Evolutionary conservation across 2,797 vertebrate species (phyloP), one percentile per base, ranked within the genome.

Genomic region (Pyrocephalus nanus): DNA sequence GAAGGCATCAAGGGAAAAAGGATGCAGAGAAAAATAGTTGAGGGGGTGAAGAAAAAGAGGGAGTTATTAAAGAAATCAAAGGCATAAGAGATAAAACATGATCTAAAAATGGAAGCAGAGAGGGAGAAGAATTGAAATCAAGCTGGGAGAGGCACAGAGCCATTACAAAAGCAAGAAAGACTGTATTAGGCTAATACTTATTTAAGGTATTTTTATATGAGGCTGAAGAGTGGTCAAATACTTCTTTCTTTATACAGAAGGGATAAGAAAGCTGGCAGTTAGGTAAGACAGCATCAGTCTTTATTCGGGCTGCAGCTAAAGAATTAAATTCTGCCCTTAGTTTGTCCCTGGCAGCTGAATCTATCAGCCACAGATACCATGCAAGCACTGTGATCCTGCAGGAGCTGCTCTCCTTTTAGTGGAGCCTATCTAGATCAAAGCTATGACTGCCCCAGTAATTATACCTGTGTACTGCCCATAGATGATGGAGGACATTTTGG

Each of bases 21-120:
- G 30, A 92, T 42, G 25, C 30, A 73, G 53, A 53, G 48, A 47
- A 10, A 90, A 75, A 27, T 15, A 64, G 71, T 9, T 84, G 65
- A 57, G 48, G 8, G 51, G 23, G 23, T 47, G 32, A 96, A 76
- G 36, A 87, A 86, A 71, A 86, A 83, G 81, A 88, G 23, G 62
- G 43, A 91, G 85, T 94, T 92, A 94, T 90, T 93, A 94, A 65
- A 76, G 70, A 81, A 88, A 96, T 88, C 88, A 92, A 94, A 97
- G 57, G 55, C 29, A 55, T 66, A 88, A 29, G 55, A 96, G 79
- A 95, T 84, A 94, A 96, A 95, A 92, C 74, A 72, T 10, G 11
- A 82, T 81, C 92, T 93, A 95, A 94, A 97, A 96, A 95, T 61
- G 86, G 86, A 95, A 90, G 45, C 77, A 85, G 60, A 81, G 76